These are phyloP conservation scores for Cantharis flavilabris DNA, from an alignment of 2,888 invertebrate species.

Conservation along the genomic window DNA sequence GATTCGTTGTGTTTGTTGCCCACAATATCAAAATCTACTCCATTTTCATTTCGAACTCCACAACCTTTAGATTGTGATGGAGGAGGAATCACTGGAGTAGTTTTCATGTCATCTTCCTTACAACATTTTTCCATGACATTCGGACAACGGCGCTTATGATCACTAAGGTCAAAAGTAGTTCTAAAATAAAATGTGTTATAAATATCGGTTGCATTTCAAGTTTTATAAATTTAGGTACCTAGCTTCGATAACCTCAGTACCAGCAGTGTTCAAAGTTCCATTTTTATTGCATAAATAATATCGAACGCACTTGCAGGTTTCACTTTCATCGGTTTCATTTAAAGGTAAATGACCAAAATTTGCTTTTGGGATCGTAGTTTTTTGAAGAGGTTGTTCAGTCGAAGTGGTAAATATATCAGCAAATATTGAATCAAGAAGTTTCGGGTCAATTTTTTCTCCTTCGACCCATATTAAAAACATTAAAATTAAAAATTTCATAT, in stretches of 20 bases:
- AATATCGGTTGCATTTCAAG: background rate
- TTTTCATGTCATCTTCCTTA: background rate
- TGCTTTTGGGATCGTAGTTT: too few species aligned
- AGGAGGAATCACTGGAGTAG: constrained; percentile 46
- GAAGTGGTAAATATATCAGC: too few species aligned
- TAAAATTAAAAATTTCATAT: background rate
- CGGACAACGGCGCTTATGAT: constrained; percentile 50
- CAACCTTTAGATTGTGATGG: constrained; percentile 58
- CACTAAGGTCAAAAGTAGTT: constrained; percentile 28
- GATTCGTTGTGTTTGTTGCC: constrained; percentile 67
- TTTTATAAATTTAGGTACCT: constrained; percentile 59
- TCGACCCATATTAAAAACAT: background rate
- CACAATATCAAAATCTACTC: constrained; percentile 72
- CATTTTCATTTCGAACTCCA: constrained; percentile 72
- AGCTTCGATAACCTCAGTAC: constrained; percentile 72
- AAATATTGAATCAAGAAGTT: too few species aligned
- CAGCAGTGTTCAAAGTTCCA: constrained; percentile 70
- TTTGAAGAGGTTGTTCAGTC: too few species aligned
- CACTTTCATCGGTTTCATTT: background rate
- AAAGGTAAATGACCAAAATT: background rate
- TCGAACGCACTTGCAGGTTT: constrained; percentile 73
- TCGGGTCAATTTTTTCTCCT: background rate
- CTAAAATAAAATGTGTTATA: constrained; percentile 14
- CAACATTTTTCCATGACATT: constrained; percentile 32
- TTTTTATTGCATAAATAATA: constrained; percentile 75